These are phyloP conservation scores for Sardina pilchardus DNA, from an alignment of 2,113 vertebrate genomes.

Conservation along the genomic window DNA sequence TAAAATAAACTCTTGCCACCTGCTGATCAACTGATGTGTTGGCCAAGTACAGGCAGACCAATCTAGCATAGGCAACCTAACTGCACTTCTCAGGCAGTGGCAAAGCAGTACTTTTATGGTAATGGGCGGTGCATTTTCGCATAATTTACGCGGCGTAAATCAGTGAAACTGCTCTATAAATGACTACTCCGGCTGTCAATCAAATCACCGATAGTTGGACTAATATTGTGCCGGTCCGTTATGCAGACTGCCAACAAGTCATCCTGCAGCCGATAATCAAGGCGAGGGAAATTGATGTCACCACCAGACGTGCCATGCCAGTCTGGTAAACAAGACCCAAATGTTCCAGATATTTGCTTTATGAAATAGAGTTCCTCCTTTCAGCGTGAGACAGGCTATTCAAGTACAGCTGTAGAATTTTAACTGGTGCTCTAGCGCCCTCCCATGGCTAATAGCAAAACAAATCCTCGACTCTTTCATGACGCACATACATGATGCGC, in stretches of 20 bases:
- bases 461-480: not conserved
- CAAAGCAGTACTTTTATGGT: not conserved
- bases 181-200: not conserved
- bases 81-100: not conserved
- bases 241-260: not conserved
- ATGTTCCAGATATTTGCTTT: not conserved
- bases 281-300: not conserved
- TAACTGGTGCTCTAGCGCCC: not conserved
- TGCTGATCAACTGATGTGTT: not conserved
- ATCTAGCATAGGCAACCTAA: not conserved
- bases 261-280: not conserved
- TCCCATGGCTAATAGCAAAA: not conserved
- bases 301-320: not conserved
- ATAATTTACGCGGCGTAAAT: not conserved
- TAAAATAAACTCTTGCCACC: not conserved
- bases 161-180: not conserved
- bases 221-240: not conserved
- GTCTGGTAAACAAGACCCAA: slow-evolving; percentile 8
- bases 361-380: not conserved
- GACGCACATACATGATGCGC: not conserved
- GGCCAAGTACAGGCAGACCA: not conserved
- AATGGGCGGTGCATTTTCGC: not conserved
- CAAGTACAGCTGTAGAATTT: not conserved
- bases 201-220: not conserved
- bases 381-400: not conserved